These are phyloP conservation scores for Polypterus bichir DNA, from an alignment of 2,113 vertebrate genomes.

Conservation along the genomic window DNA sequence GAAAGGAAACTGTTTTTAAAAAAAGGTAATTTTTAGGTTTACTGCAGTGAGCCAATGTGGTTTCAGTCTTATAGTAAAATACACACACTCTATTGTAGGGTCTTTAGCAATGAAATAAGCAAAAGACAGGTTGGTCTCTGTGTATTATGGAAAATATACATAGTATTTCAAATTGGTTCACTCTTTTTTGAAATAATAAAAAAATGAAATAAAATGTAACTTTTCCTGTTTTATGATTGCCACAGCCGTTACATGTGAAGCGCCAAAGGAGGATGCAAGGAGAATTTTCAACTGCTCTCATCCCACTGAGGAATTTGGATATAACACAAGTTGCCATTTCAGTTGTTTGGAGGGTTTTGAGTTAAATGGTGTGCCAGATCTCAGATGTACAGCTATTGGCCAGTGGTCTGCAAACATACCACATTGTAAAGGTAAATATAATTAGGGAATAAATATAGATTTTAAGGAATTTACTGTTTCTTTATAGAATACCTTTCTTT, in stretches of 20 bases:
- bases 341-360: slow-evolving; percentile 37
- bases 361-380: slow-evolving; percentile 26
- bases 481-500: too few relatives aligned
- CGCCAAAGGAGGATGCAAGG: slow-evolving; percentile 18
- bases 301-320: slow-evolving; percentile 7
- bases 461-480: too few relatives aligned
- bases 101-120: too few relatives aligned
- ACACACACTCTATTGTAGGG: too few relatives aligned
- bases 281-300: slow-evolving; percentile 23
- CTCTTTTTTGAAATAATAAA: slow-evolving; percentile 38
- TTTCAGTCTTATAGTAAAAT: too few relatives aligned
- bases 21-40: too few relatives aligned
- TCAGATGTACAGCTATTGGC: slow-evolving; percentile 33
- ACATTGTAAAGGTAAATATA: slow-evolving; percentile 33
- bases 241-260: not conserved
- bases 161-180: slow-evolving; percentile 35
- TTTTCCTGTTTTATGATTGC: slow-evolving; percentile 6
- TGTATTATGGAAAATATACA: slow-evolving; percentile 33
- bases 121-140: slow-evolving; percentile 1
- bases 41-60: too few relatives aligned
- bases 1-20: too few relatives aligned
- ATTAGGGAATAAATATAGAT: too few relatives aligned
- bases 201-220: too few relatives aligned
- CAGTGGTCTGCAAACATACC: slow-evolving; percentile 36
- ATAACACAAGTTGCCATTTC: slow-evolving; percentile 22